Percentiles rank a stretch among this genome's conserved stretches.
Evolutionary conservation across 1,140 invertebrate species (phyloP).

Genomic region (Cherax destructor): DNA sequence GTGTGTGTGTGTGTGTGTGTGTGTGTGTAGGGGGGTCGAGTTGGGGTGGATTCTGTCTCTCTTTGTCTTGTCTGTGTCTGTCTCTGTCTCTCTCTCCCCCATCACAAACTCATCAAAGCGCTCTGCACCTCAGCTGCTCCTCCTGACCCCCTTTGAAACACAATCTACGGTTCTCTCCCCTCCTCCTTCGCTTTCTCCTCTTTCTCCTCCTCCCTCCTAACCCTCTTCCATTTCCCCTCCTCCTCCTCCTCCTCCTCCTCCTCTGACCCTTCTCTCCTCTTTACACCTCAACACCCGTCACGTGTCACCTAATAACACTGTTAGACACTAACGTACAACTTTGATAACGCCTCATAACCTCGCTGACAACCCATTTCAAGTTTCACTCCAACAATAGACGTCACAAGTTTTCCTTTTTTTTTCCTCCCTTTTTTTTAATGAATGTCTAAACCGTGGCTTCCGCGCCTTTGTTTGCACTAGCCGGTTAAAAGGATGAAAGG

Average conservation of each 20-base stretch:
- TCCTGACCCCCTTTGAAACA: neutral
- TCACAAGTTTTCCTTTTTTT: too few relatives aligned
- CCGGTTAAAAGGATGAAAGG: neutral
- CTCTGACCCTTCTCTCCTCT: neutral
- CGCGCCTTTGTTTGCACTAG: neutral
- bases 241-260: neutral
- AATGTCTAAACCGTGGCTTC: neutral
- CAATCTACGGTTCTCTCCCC: neutral
- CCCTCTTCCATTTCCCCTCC: neutral
- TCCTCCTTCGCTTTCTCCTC: neutral
- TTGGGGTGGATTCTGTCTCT: neutral
- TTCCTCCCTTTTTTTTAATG: too few relatives aligned
- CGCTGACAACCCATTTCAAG: too few relatives aligned
- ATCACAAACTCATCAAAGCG: neutral
- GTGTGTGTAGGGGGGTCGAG: too few relatives aligned
- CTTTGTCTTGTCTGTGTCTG: neutral
- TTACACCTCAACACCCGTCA: neutral
- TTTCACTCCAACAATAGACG: too few relatives aligned
- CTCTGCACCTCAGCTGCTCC: neutral
- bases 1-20: too few relatives aligned
- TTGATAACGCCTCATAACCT: too few relatives aligned
- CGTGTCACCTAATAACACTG: too few relatives aligned
- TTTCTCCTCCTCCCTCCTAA: neutral
- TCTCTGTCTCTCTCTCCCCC: neutral
- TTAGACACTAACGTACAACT: too few relatives aligned